A percentile compares a stretch with the other conserved stretches of the same genome.
Conservation (phyloP, 2,797 vertebrate species). For the Taeniopygia guttata region DNA sequence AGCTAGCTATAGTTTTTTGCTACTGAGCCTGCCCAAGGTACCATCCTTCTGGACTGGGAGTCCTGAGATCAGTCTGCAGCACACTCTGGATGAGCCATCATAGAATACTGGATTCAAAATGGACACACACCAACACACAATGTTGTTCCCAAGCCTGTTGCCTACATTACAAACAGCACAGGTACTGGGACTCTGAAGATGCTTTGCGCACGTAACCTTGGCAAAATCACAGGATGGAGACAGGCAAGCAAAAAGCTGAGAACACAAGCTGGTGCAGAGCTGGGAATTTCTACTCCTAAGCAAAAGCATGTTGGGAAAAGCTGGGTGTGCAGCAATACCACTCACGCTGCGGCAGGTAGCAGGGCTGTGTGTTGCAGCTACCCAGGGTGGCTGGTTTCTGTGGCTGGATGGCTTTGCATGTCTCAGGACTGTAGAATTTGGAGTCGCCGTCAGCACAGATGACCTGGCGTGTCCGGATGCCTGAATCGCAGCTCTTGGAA, state of each 20-base stretch:
- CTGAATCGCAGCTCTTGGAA: slow-evolving; percentile 86
- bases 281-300: background rate
- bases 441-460: slow-evolving; percentile 83
- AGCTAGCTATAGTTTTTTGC: background rate
- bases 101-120: background rate
- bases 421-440: slow-evolving; percentile 77
- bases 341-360: slow-evolving; percentile 86
- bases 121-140: background rate
- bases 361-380: slow-evolving; percentile 88
- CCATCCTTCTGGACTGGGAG: background rate
- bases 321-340: background rate
- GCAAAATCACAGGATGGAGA: background rate
- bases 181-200: background rate
- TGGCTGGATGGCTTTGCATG: slow-evolving; percentile 72
- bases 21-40: background rate
- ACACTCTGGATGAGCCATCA: background rate
- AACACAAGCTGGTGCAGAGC: background rate
- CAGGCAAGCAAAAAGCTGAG: background rate
- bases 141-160: background rate
- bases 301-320: background rate
- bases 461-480: slow-evolving; percentile 87
- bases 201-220: background rate
- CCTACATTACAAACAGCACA: background rate
- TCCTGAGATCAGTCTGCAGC: background rate
- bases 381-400: slow-evolving; percentile 81